A percentile compares a stretch with the other conserved stretches of the same genome.
Evolutionary conservation across 2,797 vertebrate genomes (phyloP).

Genomic region (Xenops minutus): DNA sequence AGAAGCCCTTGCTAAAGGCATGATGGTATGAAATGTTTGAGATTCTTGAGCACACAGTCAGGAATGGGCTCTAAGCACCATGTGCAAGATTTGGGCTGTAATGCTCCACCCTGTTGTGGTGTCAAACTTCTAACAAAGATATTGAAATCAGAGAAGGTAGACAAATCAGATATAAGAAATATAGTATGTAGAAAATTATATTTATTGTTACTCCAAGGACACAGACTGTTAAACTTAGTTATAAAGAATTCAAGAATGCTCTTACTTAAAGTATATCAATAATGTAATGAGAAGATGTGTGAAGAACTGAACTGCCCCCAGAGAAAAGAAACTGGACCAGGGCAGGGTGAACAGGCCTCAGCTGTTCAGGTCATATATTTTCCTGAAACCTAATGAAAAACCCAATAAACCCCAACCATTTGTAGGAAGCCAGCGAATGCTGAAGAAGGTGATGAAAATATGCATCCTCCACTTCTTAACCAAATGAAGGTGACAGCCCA

Average conservation of each 20-base stretch:
- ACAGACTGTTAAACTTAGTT: neutral
- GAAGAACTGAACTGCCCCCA: neutral
- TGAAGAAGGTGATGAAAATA: neutral
- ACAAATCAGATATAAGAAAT: neutral
- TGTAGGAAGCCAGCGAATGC: neutral
- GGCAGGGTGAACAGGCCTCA: neutral
- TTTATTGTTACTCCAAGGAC: neutral
- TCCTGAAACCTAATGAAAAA: neutral
- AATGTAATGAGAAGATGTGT: fast-evolving
- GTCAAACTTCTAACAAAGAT: neutral
- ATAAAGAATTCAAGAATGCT: neutral
- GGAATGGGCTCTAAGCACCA: neutral
- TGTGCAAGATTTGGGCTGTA: neutral
- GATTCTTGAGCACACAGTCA: neutral
- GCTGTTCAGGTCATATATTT: neutral
- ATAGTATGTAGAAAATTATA: neutral
- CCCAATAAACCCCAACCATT: neutral
- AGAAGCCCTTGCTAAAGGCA: neutral
- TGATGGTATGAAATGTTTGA: neutral
- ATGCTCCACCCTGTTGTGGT: fast-evolving
- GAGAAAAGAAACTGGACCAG: neutral
- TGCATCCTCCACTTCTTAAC: neutral
- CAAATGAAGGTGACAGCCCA: neutral
- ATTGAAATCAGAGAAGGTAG: neutral
- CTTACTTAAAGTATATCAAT: neutral